A percentile compares a stretch with the other conserved stretches of the same genome.
These are phyloP conservation scores for Petaurus breviceps DNA, from an alignment of 2,113 vertebrate genomes.

Conservation along the genomic window DNA sequence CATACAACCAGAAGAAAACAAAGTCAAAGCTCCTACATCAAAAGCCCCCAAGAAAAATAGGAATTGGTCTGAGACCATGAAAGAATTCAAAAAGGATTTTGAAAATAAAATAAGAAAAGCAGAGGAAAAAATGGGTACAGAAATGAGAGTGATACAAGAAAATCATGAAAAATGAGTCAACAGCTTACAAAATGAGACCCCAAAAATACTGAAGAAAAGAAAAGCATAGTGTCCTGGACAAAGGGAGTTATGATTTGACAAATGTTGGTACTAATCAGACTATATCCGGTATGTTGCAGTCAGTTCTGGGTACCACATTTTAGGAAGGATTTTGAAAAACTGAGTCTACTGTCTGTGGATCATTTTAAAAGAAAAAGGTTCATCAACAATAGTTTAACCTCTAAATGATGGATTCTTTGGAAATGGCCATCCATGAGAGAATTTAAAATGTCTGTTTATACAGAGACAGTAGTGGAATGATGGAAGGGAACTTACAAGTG, in stretches of 20 bases:
- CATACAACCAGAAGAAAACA: too few species aligned
- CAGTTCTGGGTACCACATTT: neutral
- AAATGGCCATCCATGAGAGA: neutral
- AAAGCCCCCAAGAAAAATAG: too few species aligned
- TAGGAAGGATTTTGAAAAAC: neutral
- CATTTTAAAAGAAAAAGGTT: neutral
- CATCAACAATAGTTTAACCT: neutral
- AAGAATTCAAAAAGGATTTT: too few species aligned
- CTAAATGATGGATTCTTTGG: neutral
- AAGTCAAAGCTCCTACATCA: too few species aligned
- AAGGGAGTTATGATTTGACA: neutral
- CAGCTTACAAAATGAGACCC: too few species aligned
- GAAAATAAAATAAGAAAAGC: too few species aligned
- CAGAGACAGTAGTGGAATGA: neutral
- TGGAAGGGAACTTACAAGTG: neutral
- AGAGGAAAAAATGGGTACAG: too few species aligned
- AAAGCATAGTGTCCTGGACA: neutral
- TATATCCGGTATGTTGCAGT: neutral
- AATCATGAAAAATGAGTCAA: too few species aligned
- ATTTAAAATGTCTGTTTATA: neutral
- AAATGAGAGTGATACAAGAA: too few species aligned
- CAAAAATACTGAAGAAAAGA: neutral
- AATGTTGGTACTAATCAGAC: neutral
- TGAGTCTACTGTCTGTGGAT: neutral
- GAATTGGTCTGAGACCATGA: too few species aligned